Evolutionary conservation across 1,140 invertebrate genomes (phyloP).

Genomic region (Samia ricini): DNA sequence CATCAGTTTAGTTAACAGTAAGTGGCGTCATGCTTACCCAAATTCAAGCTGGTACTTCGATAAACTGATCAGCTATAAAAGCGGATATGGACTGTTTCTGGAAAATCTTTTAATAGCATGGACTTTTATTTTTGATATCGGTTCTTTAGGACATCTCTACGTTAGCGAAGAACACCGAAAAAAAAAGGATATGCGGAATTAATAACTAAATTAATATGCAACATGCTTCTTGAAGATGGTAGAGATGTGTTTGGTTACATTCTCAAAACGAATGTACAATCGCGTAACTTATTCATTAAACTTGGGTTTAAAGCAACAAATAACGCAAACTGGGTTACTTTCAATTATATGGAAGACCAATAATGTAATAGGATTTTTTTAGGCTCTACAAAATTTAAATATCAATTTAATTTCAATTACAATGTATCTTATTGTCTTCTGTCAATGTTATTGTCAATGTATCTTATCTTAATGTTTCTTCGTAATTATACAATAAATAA

Average conservation of each 20-base stretch:
- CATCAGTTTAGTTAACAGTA: constrained; percentile 17
- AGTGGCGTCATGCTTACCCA: constrained; percentile 31
- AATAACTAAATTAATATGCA: constrained; percentile 32
- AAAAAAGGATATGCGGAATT: constrained; percentile 38
- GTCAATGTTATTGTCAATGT: too few species aligned
- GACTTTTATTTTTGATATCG: constrained; percentile 35
- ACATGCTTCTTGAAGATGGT: constrained; percentile 22
- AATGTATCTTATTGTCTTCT: too few species aligned
- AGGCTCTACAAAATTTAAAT: background rate
- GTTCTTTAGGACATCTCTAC: constrained; percentile 33
- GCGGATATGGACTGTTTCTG: constrained; percentile 34
- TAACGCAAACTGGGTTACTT: constrained; percentile 12
- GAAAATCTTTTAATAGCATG: constrained; percentile 28
- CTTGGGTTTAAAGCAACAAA: constrained; percentile 17
- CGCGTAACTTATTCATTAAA: constrained; percentile 18
- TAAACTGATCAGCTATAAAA: constrained; percentile 27
- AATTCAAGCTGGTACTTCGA: constrained; percentile 28
- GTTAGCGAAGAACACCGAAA: constrained; percentile 32
- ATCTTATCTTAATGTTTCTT: too few species aligned
- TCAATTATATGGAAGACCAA: background rate
- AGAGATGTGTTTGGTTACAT: constrained; percentile 17
- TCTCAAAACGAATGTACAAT: constrained; percentile 4
- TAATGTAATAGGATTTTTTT: background rate
- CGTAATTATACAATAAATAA: too few species aligned
- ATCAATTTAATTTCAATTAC: too few species aligned